Conservation (phyloP, 2,888 invertebrate genomes). For the Eupithecia abbreviata region DNA sequence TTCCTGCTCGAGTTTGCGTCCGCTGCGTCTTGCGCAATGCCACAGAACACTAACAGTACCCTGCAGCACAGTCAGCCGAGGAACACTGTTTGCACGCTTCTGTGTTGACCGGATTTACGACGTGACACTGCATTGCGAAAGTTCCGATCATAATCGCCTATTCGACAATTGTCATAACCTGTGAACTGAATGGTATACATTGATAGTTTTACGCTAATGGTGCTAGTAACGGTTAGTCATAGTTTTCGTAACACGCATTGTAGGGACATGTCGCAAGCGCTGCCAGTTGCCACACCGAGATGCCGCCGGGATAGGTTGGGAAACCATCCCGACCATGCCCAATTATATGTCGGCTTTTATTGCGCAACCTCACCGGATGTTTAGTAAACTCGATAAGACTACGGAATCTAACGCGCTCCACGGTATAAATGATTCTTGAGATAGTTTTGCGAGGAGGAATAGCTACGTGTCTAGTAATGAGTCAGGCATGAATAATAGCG, state of each 20-base stretch:
- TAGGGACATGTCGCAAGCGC: constrained; percentile 81
- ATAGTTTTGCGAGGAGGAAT: constrained; percentile 15
- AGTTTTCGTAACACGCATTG: constrained; percentile 82
- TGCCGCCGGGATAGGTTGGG: constrained; percentile 82
- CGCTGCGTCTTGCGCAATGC: constrained; percentile 74
- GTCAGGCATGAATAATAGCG: constrained; percentile 15
- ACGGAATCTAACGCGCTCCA: constrained; percentile 37
- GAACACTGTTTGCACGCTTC: constrained; percentile 61
- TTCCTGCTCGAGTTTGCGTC: constrained; percentile 79
- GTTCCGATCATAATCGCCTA: constrained; percentile 59
- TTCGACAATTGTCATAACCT: constrained; percentile 60
- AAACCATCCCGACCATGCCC: constrained; percentile 81
- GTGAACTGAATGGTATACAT: constrained; percentile 48
- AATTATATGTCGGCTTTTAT: constrained; percentile 75
- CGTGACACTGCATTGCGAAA: constrained; percentile 71
- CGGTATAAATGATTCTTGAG: constrained; percentile 20
- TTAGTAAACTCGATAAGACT: constrained; percentile 67
- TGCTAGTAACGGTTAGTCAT: constrained; percentile 70
- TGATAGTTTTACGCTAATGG: constrained; percentile 61
- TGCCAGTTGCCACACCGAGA: constrained; percentile 75
- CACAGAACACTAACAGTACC: not conserved
- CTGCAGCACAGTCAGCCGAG: constrained; percentile 46
- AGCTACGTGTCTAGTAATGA: not conserved
- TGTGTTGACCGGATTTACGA: constrained; percentile 47
- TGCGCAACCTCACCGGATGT: constrained; percentile 69